Conservation (phyloP, 2,888 invertebrate genomes). For the Drosophila niveifrons region DNA sequence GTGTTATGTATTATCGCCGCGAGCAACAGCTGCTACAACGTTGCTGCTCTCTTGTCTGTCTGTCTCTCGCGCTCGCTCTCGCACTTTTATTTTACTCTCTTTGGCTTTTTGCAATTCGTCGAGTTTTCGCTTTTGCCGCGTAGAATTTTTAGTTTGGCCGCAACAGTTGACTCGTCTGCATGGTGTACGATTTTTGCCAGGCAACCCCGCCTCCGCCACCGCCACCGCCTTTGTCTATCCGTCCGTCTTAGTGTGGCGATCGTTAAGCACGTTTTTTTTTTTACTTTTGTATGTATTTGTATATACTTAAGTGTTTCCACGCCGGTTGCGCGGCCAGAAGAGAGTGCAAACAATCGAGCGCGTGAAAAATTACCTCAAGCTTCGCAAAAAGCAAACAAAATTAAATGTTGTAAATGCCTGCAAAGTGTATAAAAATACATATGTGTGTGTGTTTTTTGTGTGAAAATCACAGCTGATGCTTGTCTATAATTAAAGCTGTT, state of each 20-base stretch:
- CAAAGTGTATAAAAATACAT: slow-evolving; percentile 27
- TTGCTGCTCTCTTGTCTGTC: slow-evolving; percentile 20
- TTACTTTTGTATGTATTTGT: slow-evolving; percentile 22
- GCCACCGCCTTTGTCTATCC: slow-evolving; percentile 20
- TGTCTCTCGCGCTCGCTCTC: slow-evolving; percentile 18
- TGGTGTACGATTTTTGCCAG: slow-evolving; percentile 54
- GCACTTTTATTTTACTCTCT: slow-evolving; percentile 18
- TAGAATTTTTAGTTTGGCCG: slow-evolving; percentile 75
- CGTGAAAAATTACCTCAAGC: slow-evolving; percentile 38
- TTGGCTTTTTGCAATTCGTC: slow-evolving; percentile 48
- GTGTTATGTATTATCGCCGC: slow-evolving; percentile 52
- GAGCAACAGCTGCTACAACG: slow-evolving; percentile 66
- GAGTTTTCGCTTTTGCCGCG: slow-evolving; percentile 56
- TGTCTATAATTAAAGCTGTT: slow-evolving; percentile 43
- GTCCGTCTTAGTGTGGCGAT: slow-evolving; percentile 53
- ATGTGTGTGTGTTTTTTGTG: slow-evolving; percentile 23
- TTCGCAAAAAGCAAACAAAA: slow-evolving; percentile 31
- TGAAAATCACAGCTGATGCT: slow-evolving; percentile 55
- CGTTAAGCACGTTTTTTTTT: slow-evolving; percentile 69
- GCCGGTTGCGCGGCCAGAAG: slow-evolving; percentile 40
- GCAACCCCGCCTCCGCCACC: slow-evolving; percentile 16
- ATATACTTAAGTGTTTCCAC: slow-evolving; percentile 17
- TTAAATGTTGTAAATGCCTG: slow-evolving; percentile 37
- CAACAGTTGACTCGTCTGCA: slow-evolving; percentile 80
- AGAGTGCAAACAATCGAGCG: slow-evolving; percentile 46